Conservation (phyloP, 2,888 invertebrate genomes). For the Hymenopus coronatus region DNA sequence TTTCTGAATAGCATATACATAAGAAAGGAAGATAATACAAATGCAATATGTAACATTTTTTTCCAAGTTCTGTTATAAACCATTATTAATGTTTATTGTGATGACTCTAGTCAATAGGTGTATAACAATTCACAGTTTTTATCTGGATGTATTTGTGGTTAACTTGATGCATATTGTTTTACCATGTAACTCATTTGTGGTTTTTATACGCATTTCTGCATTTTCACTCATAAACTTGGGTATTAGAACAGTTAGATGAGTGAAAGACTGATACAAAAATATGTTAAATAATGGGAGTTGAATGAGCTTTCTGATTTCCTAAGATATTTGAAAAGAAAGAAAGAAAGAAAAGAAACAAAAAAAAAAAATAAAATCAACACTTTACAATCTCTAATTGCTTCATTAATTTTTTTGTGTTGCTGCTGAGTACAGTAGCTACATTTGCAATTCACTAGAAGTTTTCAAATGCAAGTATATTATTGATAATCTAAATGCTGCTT, state of each 20-base stretch:
- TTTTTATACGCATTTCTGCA: constrained; percentile 6
- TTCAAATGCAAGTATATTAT: neutral
- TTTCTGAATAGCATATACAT: neutral
- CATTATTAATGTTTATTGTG: constrained; percentile 9
- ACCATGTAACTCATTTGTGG: neutral
- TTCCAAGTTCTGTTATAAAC: neutral
- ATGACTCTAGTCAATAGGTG: constrained; percentile 16
- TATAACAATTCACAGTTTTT: neutral
- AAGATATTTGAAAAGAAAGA: neutral
- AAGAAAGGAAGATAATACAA: neutral
- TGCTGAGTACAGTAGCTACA: no score
- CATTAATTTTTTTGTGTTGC: no score
- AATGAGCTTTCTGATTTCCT: neutral
- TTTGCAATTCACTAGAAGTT: no score
- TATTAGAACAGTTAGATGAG: neutral
- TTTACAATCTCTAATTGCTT: no score
- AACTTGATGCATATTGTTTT: neutral
- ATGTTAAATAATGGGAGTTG: neutral
- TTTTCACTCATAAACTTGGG: neutral
- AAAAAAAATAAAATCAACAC: no score
- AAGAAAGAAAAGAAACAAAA: no score
- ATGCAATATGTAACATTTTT: neutral
- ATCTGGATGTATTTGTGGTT: neutral
- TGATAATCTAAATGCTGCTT: neutral
- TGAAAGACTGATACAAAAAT: constrained; percentile 12